These are phyloP conservation scores for Mola mola DNA, from an alignment of 2,113 vertebrate genomes.

Conservation along the genomic window DNA sequence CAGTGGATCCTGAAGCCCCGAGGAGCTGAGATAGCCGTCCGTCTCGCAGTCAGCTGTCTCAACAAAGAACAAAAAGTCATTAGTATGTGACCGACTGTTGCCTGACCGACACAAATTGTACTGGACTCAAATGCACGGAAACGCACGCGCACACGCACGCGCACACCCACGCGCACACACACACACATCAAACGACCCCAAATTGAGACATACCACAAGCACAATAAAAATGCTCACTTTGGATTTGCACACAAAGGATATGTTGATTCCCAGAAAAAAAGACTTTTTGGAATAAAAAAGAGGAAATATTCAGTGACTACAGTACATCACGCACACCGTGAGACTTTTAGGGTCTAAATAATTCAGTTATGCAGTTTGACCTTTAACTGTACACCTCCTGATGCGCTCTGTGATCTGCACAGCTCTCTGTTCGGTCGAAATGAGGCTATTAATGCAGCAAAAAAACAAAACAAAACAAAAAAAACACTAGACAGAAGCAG, in stretches of 20 bases:
- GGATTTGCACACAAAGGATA: not conserved
- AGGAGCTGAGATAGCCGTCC: slow-evolving; percentile 92
- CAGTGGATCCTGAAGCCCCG: slow-evolving; percentile 87
- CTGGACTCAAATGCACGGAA: not conserved
- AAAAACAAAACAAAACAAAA: too few relatives aligned
- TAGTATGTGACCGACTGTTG: slow-evolving; percentile 56
- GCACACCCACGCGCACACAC: slow-evolving; percentile 9
- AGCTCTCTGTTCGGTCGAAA: not conserved
- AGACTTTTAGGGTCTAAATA: slow-evolving; percentile 47
- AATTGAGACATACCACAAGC: too few relatives aligned
- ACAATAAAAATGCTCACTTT: not conserved
- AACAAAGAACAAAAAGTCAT: slow-evolving; percentile 60
- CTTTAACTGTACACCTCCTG: slow-evolving; percentile 36
- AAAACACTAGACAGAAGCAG: too few relatives aligned
- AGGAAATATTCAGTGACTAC: slow-evolving; percentile 4
- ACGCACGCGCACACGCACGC: not conserved
- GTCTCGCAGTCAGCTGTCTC: slow-evolving; percentile 93
- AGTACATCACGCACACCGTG: slow-evolving; percentile 11
- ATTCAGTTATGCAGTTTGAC: slow-evolving; percentile 49
- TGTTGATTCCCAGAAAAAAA: not conserved
- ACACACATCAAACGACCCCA: too few relatives aligned
- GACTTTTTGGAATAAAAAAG: not conserved
- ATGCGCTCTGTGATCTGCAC: slow-evolving; percentile 1
- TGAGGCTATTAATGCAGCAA: too few relatives aligned
- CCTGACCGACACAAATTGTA: slow-evolving; percentile 23